A percentile compares a stretch with the other conserved stretches of the same genome.
Evolutionary conservation across 2,888 invertebrate species (phyloP).

Genomic region (Drosophila ustulata): DNA sequence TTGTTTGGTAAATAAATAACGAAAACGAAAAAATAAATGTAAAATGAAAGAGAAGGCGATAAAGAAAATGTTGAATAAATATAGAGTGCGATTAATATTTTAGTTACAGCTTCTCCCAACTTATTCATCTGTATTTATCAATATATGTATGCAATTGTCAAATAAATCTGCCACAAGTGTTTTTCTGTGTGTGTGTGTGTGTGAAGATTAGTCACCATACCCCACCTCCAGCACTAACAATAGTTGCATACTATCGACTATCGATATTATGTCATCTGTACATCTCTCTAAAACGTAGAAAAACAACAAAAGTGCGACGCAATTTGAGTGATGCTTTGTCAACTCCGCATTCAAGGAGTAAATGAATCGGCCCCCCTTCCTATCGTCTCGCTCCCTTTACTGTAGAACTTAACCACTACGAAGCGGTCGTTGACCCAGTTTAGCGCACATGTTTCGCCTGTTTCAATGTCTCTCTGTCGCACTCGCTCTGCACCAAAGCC

Average conservation of each 20-base stretch:
- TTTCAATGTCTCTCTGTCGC: slow-evolving; percentile 17
- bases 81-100: slow-evolving; percentile 77
- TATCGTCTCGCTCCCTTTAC: slow-evolving; percentile 2
- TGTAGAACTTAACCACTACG: slow-evolving; percentile 60
- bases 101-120: slow-evolving; percentile 68
- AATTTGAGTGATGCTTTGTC: slow-evolving; percentile 44
- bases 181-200: slow-evolving; percentile 3
- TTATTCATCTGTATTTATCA: slow-evolving; percentile 36
- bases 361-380: slow-evolving; percentile 3
- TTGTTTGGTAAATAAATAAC: slow-evolving; percentile 49
- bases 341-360: slow-evolving; percentile 30
- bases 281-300: slow-evolving; percentile 57
- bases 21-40: slow-evolving; percentile 34
- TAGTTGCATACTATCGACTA: slow-evolving; percentile 4
- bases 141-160: slow-evolving; percentile 35
- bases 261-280: slow-evolving; percentile 26
- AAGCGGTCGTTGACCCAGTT: slow-evolving; percentile 83
- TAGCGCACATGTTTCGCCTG: slow-evolving; percentile 53
- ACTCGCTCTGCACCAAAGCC: slow-evolving; percentile 28
- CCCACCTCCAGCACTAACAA: not conserved
- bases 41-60: slow-evolving; percentile 44
- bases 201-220: not conserved
- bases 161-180: slow-evolving; percentile 53
- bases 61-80: slow-evolving; percentile 45
- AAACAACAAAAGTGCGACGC: slow-evolving; percentile 57